Evolutionary conservation across 2,888 invertebrate genomes (phyloP), one percentile per base, ranked within the genome.

Genomic region (Unio delphinus): DNA sequence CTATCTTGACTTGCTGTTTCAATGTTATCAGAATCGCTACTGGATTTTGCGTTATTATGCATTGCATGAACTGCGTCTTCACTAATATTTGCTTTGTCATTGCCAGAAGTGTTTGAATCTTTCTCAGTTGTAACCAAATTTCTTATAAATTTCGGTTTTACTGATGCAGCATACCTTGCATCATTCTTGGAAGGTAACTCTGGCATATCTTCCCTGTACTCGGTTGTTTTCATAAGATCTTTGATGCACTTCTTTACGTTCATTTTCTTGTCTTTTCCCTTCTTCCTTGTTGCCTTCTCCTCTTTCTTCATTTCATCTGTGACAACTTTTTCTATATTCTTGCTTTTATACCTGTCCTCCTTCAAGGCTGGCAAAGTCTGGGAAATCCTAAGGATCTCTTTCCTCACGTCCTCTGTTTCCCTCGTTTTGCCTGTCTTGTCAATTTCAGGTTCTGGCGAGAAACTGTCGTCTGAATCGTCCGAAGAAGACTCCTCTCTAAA

Each of bases 91-190:
- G 45, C 11, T 45, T 45, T 45, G 8, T 45, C 45, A 45, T 45
- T 45, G 3, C 3, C 45, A 45, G 45, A 45, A 45, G 45, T 45
- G 11, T 11, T 45, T 45, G 45, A 45, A 45, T 45, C 45, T 45
- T 45, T 11, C 45, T 45, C 45, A 45, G 45, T 45, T 45, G 8
- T 8, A 45, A 45, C 11, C 91, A 55, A 92, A 91, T 4, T 93
- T 93, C 73, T 94, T 91, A 88, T 95, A 94, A 11, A 45, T 45
- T 11, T 45, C 45, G 45, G 45, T 68, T 65, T 65, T 26, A 64
- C 54, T 61, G 69, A 67, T 60, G 65, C 64, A 30, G 57, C 23
- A n/a, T 45, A 68, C 67, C 61, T 64, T 45, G n/a, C 45, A 62
- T 73, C 71, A 4, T 56, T 58, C 45, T 61, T 45, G 4, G 70